These are phyloP conservation scores for Cavia porcellus DNA, from an alignment of 2,113 vertebrate genomes.

Conservation along the genomic window DNA sequence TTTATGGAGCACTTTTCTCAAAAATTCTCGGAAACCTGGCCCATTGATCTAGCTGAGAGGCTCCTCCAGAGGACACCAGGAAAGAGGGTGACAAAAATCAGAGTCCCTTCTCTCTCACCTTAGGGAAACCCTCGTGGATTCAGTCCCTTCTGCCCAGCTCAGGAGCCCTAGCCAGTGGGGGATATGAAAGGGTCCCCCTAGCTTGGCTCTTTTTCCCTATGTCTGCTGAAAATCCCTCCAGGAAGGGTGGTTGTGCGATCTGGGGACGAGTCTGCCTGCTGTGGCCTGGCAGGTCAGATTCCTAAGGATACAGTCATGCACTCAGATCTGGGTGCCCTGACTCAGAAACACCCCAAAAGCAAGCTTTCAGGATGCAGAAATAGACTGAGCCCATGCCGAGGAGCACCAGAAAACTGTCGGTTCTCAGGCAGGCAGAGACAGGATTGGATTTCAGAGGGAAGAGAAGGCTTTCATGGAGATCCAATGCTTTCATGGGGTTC, in stretches of 20 bases:
- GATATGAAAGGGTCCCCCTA: rapidly evolving
- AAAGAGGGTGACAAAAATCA: neutral
- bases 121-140: neutral
- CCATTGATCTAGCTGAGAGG: neutral
- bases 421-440: neutral
- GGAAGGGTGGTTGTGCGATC: neutral
- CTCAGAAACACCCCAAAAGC: slow-evolving; percentile 57
- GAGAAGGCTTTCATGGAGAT: neutral
- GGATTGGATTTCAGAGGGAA: neutral
- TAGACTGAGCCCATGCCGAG: neutral
- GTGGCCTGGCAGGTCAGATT: neutral
- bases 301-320: neutral
- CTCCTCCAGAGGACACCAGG: neutral
- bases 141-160: neutral
- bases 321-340: neutral
- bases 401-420: neutral
- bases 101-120: neutral
- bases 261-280: neutral
- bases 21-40: slow-evolving; percentile 50
- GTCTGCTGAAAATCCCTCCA: neutral
- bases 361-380: slow-evolving; percentile 39
- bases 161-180: neutral
- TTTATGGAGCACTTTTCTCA: slow-evolving; percentile 47
- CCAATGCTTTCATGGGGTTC: neutral
- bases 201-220: too few species aligned